Conservation (phyloP, 1,140 invertebrate genomes). For the Pseudomyrmex gracilis region DNA sequence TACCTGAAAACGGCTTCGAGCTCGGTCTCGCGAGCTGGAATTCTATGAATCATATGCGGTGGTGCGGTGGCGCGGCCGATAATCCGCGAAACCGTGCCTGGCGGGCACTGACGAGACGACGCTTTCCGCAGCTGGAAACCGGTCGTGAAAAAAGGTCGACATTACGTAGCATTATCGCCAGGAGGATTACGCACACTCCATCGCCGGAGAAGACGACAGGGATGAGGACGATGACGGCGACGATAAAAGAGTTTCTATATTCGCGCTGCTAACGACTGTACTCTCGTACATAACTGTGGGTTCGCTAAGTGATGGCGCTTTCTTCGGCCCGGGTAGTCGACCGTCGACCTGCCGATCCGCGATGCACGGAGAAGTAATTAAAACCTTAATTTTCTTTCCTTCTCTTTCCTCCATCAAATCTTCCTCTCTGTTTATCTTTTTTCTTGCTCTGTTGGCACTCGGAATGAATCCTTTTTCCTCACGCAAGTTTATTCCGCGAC, state of each 20-base stretch:
- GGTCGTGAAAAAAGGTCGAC: slow-evolving; percentile 5
- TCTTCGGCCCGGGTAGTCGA: slow-evolving; percentile 5
- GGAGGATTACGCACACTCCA: slow-evolving; percentile 10
- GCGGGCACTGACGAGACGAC: slow-evolving; percentile 17
- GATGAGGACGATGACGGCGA: not conserved
- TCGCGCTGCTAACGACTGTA: slow-evolving; percentile 18
- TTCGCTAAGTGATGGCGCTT: slow-evolving; percentile 23
- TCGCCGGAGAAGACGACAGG: not conserved
- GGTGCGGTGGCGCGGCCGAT: slow-evolving; percentile 5
- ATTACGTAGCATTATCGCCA: slow-evolving; percentile 44
- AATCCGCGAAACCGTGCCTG: slow-evolving; percentile 25
- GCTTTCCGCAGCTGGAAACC: slow-evolving; percentile 1
- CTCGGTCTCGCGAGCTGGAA: not conserved
- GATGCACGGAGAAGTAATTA: not conserved
- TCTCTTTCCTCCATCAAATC: too few species aligned
- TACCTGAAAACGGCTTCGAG: slow-evolving; percentile 15
- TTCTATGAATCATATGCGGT: slow-evolving; percentile 49
- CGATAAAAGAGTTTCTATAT: not conserved
- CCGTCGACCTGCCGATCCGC: not conserved
- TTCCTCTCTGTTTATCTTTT: too few species aligned
- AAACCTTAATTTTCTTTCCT: too few species aligned
- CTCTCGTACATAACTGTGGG: slow-evolving; percentile 28
- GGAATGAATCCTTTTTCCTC: too few species aligned
- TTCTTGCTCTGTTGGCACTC: too few species aligned
- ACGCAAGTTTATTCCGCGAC: too few species aligned